Base-by-base conservation (phyloP, 2,888 invertebrate species). In the Pimpla rufipes region DNA sequence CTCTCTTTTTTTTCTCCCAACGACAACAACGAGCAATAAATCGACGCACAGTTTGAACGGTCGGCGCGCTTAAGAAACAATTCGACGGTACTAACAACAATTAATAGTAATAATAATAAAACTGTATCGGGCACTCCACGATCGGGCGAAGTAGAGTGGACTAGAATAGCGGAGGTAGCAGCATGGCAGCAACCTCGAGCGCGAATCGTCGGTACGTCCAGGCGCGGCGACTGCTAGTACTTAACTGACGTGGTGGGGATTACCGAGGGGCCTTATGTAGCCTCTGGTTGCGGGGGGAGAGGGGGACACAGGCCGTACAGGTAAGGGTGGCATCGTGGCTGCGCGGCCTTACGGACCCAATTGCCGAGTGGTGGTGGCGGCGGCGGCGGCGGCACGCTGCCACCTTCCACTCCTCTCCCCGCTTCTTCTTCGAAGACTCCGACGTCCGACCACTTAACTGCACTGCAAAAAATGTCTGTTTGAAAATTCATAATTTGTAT, bases 241-340 rank as follows among this genome's bases (percentile, higher is more conserved):
- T 85, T 85, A 87, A 93, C 93, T 93, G 91, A 89, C 90, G 89
- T 87, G 88, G 90, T 87, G 88, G 91, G 89, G 89, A 86, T 79
- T 85, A 55, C 52, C 77, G 55, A 75, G 90, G 87, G 92, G 93
- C 92, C 93, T 92, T 93, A 92, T 92, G 92, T 92, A 92, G 88
- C 86, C 89, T 89, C 79, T 84, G 76, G n/a, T 70, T 42, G 59
- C 45, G 70, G 88, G 86, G 85, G 87, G 29, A 29, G 3, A 29
- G 29, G 29, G 84, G 87, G 66, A 85, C 68, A 64, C 64, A 40
- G 45, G 73, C 45, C 52, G 50, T 18, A 55, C 76, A 81, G 79
- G 83, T 80, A 83, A 80, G 76, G 71, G 21, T 77, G 47, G 76
- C 40, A 62, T 29, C 3, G 29, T 29, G 29, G 70, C 47, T 40